phyloP scores from a whole-genome alignment of 2,113 vertebrate species.

The Semnopithecus entellus region DNA sequence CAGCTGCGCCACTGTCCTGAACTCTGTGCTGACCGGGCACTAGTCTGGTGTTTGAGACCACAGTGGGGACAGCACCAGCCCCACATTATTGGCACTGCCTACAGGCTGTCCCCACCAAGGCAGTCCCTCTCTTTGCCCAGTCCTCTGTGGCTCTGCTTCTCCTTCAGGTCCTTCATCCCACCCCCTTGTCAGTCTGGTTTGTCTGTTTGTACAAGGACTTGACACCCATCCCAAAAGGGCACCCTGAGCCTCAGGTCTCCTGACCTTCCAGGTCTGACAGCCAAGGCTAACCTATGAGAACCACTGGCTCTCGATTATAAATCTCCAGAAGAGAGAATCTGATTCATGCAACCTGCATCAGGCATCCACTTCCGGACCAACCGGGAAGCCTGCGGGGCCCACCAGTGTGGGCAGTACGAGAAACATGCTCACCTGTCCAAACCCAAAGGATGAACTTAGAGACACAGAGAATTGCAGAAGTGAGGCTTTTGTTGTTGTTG shows the following conservation, averaged over 20 bases:
- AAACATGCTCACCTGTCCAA: too few species aligned
- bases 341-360: neutral
- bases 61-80: neutral
- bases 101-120: neutral
- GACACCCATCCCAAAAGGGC: neutral
- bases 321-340: neutral
- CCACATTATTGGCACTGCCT: rapidly evolving
- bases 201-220: neutral
- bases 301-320: neutral
- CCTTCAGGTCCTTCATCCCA: neutral
- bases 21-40: neutral
- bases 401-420: neutral
- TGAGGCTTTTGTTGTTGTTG: too few species aligned
- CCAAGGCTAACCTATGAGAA: neutral
- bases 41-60: neutral
- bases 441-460: too few species aligned
- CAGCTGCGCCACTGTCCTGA: neutral
- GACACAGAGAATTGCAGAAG: too few species aligned
- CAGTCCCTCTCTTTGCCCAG: rapidly evolving
- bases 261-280: neutral
- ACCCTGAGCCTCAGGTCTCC: neutral
- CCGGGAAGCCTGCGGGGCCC: rapidly evolving
- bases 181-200: neutral
- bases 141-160: neutral
- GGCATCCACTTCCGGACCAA: neutral